Conservation (phyloP, 2,888 invertebrate species). For the Amblyjoppa proteus region DNA sequence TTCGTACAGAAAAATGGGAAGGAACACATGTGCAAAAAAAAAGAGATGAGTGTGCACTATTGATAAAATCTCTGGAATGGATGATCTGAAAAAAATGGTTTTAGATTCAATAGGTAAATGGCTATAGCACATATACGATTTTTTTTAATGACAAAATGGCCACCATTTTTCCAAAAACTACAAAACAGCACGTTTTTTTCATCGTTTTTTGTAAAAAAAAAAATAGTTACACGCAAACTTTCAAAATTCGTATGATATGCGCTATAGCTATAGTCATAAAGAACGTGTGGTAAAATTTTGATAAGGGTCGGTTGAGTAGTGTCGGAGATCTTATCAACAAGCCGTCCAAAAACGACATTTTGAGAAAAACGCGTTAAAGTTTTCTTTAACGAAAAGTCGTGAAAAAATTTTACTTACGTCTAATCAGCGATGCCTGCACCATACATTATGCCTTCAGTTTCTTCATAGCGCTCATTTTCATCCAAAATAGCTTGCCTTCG, state of each 20-base stretch:
- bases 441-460: slow-evolving; percentile 14
- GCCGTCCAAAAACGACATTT: neutral
- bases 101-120: no score
- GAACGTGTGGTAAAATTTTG: slow-evolving; percentile 66
- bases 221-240: slow-evolving; percentile 61
- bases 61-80: no score
- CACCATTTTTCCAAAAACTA: slow-evolving; percentile 26
- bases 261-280: slow-evolving; percentile 59
- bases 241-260: slow-evolving; percentile 51
- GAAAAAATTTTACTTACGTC: neutral
- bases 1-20: slow-evolving; percentile 46
- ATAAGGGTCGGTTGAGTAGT: slow-evolving; percentile 52
- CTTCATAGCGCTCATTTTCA: slow-evolving; percentile 8
- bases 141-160: no score
- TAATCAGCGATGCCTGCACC: slow-evolving; percentile 1
- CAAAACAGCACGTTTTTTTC: slow-evolving; percentile 47
- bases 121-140: no score
- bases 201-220: slow-evolving; percentile 57
- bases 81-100: no score
- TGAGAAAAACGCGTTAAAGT: slow-evolving; percentile 1
- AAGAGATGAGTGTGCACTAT: slow-evolving; percentile 26
- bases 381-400: slow-evolving; percentile 1
- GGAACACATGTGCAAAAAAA: slow-evolving; percentile 34
- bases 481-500: neutral
- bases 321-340: slow-evolving; percentile 51